Conservation (phyloP, 2,888 invertebrate species). For the Euplexia lucipara region DNA sequence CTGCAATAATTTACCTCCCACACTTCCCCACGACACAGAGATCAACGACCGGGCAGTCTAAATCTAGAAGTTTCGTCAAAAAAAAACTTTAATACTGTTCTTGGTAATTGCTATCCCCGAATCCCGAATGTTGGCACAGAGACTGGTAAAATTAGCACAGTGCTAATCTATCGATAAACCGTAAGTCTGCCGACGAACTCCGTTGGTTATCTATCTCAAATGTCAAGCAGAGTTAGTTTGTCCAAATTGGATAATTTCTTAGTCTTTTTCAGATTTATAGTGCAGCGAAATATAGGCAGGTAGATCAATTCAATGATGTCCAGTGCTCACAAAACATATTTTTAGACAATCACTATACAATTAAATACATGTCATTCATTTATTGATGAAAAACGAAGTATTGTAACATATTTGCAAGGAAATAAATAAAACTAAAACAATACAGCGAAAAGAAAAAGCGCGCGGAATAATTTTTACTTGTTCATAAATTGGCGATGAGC, state of each 20-base stretch:
- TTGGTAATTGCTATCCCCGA: conserved; percentile 32
- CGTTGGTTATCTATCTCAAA: conserved; percentile 15
- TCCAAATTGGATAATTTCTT: not conserved
- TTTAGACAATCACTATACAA: not conserved
- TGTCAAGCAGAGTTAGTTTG: not conserved
- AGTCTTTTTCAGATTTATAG: not conserved
- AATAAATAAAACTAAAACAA: too few species aligned
- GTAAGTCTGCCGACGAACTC: not conserved
- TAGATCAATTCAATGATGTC: too few species aligned
- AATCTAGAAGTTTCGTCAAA: conserved; percentile 33
- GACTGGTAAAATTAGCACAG: conserved; percentile 38
- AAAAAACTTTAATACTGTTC: conserved; percentile 31
- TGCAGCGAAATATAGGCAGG: too few species aligned
- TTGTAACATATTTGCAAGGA: too few species aligned
- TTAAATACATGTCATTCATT: too few species aligned
- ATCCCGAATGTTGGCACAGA: conserved; percentile 35
- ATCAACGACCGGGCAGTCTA: conserved; percentile 44
- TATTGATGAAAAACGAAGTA: too few species aligned
- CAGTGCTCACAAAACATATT: not conserved
- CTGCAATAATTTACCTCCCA: conserved; percentile 47
- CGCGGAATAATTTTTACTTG: too few species aligned
- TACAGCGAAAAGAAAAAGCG: too few species aligned
- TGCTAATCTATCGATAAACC: conserved; percentile 15
- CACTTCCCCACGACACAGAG: conserved; percentile 30
- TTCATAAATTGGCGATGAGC: too few species aligned